Percentiles rank a stretch among this genome's conserved stretches.
Evolutionary conservation across 2,113 vertebrate genomes (phyloP).

Genomic region (Periophthalmodon schlosseri): DNA sequence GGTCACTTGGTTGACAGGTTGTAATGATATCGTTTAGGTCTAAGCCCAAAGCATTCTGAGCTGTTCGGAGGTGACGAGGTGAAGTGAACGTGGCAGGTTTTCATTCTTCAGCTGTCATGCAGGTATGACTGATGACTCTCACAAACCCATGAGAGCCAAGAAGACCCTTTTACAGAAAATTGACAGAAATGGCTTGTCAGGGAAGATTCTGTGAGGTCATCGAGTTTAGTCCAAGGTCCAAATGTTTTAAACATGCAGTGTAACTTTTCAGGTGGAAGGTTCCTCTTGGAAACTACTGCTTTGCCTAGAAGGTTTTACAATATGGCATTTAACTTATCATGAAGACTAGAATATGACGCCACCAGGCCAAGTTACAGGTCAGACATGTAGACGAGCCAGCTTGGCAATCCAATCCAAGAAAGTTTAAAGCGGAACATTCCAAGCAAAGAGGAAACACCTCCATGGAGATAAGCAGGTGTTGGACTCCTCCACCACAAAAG

Average conservation of each 20-base stretch:
- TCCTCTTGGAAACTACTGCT: too few relatives aligned
- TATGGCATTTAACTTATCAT: too few relatives aligned
- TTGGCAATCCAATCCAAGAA: too few relatives aligned
- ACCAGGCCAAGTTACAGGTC: too few relatives aligned
- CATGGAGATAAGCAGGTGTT: too few relatives aligned
- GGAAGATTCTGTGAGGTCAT: not conserved
- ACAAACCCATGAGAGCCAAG: not conserved
- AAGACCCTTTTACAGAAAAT: constrained; percentile 1
- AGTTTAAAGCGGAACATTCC: too few relatives aligned
- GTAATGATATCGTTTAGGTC: constrained; percentile 34
- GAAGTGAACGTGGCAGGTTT: constrained; percentile 24
- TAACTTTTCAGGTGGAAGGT: too few relatives aligned
- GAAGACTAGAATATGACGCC: too few relatives aligned
- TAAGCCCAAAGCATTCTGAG: constrained; percentile 18
- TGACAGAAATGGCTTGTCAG: constrained; percentile 10
- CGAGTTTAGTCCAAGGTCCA: not conserved
- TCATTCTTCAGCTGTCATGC: constrained; percentile 43
- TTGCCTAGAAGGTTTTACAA: too few relatives aligned
- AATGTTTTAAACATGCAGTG: not conserved
- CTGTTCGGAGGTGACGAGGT: constrained; percentile 41
- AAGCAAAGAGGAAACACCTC: too few relatives aligned
- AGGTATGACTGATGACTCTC: constrained; percentile 3
- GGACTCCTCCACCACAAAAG: too few relatives aligned
- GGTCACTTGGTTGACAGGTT: constrained; percentile 1
- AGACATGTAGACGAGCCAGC: too few relatives aligned